Percentiles rank a stretch among this genome's conserved stretches.
Conservation (phyloP, 2,797 vertebrate species). For the Tiaroga cobitis region DNA sequence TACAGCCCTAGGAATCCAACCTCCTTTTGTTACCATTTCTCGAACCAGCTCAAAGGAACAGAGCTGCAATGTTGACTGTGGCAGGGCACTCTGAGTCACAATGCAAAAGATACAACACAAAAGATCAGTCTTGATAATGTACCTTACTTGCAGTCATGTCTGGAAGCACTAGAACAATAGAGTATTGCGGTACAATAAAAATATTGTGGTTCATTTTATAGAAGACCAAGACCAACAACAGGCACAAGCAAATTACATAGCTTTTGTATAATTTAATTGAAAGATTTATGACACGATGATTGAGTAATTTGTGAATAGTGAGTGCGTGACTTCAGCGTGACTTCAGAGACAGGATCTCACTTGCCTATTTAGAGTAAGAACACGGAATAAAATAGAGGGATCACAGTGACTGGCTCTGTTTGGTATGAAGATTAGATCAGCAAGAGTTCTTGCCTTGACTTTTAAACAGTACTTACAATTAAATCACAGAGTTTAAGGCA, state of each 20-base stretch:
- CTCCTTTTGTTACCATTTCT: constrained; percentile 1
- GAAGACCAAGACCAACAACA: constrained; percentile 18
- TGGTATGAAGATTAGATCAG: constrained; percentile 39
- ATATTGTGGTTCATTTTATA: constrained; percentile 16
- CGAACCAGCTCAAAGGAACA: constrained; percentile 19
- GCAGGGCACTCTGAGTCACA: background rate
- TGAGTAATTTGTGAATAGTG: constrained; percentile 53
- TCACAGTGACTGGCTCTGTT: constrained; percentile 23
- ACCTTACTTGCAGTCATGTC: constrained; percentile 1
- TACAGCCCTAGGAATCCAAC: constrained; percentile 16
- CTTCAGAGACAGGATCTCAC: constrained; percentile 58
- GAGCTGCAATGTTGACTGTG: constrained; percentile 31
- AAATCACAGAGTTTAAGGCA: background rate
- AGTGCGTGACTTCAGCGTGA: constrained; percentile 43
- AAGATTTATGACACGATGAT: constrained; percentile 50
- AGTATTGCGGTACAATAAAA: constrained; percentile 14
- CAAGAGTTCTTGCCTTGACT: constrained; percentile 22
- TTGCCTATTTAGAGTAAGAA: constrained; percentile 53
- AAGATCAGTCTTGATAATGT: constrained; percentile 24
- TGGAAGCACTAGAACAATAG: constrained; percentile 5
- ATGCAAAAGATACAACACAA: too few relatives aligned
- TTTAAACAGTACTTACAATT: constrained; percentile 28
- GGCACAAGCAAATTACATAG: constrained; percentile 14
- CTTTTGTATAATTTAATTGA: constrained; percentile 42
- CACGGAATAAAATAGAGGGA: constrained; percentile 38